Evolutionary conservation across 2,888 invertebrate species (phyloP).

Genomic region (Icerya purchasi): DNA sequence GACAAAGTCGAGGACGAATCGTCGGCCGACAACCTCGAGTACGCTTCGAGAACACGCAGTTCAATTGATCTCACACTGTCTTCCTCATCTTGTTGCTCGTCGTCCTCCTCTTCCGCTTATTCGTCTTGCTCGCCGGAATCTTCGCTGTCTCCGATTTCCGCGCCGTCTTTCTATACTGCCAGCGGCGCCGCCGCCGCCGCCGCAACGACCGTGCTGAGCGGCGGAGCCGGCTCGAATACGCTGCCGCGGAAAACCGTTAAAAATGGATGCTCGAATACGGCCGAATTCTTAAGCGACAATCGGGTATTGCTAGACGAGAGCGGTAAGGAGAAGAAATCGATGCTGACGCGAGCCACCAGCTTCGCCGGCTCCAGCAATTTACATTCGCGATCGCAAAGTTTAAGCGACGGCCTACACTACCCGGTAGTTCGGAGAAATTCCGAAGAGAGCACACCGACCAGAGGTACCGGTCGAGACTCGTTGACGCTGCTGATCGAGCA

Average conservation of each 20-base stretch:
- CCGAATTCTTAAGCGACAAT: neutral
- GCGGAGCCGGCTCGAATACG: neutral
- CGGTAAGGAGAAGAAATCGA: conserved; percentile 10
- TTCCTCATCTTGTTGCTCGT: conserved; percentile 25
- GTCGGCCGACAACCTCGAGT: neutral
- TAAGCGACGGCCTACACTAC: conserved; percentile 30
- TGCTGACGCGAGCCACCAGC: conserved; percentile 25
- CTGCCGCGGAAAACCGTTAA: conserved; percentile 14
- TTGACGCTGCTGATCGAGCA: conserved; percentile 57
- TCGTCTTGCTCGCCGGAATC: conserved; percentile 20
- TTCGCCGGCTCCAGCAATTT: conserved; percentile 22
- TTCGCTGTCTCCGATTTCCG: conserved; percentile 17
- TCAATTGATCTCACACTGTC: conserved; percentile 17
- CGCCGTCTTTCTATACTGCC: conserved; percentile 12
- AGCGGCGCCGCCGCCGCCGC: neutral
- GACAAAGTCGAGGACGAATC: neutral
- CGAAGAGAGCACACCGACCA: conserved; percentile 18
- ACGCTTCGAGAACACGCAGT: conserved; percentile 5
- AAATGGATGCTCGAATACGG: conserved; percentile 12
- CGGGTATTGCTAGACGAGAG: neutral
- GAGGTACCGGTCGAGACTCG: conserved; percentile 7
- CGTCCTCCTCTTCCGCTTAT: conserved; percentile 18
- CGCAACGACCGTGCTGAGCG: conserved; percentile 12
- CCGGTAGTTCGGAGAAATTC: conserved; percentile 24
- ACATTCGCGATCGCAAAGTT: conserved; percentile 30